Evolutionary conservation across 2,113 vertebrate genomes (phyloP).

Genomic region (Axis porcinus): DNA sequence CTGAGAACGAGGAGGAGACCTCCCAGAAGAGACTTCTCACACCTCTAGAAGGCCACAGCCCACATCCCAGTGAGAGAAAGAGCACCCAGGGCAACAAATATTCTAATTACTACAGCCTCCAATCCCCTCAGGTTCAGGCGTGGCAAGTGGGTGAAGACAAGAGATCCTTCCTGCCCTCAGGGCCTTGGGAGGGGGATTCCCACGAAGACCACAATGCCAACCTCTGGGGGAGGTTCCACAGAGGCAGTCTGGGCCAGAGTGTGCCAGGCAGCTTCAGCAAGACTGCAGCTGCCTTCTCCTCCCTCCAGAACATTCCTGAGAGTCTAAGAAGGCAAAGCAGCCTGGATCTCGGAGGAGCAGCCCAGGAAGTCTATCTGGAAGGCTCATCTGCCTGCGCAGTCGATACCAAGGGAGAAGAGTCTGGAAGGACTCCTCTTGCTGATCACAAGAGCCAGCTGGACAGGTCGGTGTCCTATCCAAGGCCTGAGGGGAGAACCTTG

Average conservation of each 20-base stretch:
- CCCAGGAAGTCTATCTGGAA: conserved; percentile 57
- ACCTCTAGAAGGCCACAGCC: conserved; percentile 25
- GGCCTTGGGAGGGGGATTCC: conserved; percentile 58
- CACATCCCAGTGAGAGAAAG: conserved; percentile 36
- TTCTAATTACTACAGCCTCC: conserved; percentile 69
- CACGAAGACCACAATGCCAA: conserved; percentile 72
- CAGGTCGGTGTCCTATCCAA: conserved; percentile 37
- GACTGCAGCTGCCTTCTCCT: conserved; percentile 70
- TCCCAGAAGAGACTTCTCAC: conserved; percentile 21
- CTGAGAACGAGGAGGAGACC: conserved; percentile 63
- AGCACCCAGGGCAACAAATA: not conserved
- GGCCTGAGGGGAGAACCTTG: conserved; percentile 67
- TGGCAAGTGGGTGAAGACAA: conserved; percentile 70
- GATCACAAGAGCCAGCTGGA: conserved; percentile 59
- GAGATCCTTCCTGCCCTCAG: conserved; percentile 44
- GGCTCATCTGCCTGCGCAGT: conserved; percentile 29
- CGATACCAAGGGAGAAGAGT: conserved; percentile 64
- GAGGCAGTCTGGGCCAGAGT: conserved; percentile 60
- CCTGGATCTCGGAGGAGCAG: conserved; percentile 51
- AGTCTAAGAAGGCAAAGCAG: conserved; percentile 68
- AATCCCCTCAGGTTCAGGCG: conserved; percentile 49
- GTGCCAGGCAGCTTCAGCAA: conserved; percentile 64
- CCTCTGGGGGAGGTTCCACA: not conserved
- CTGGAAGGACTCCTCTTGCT: conserved; percentile 41
- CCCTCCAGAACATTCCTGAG: conserved; percentile 79